Percentiles rank a stretch among this genome's conserved stretches.
Conservation (phyloP, 2,113 vertebrate species). For the Sitta europaea region DNA sequence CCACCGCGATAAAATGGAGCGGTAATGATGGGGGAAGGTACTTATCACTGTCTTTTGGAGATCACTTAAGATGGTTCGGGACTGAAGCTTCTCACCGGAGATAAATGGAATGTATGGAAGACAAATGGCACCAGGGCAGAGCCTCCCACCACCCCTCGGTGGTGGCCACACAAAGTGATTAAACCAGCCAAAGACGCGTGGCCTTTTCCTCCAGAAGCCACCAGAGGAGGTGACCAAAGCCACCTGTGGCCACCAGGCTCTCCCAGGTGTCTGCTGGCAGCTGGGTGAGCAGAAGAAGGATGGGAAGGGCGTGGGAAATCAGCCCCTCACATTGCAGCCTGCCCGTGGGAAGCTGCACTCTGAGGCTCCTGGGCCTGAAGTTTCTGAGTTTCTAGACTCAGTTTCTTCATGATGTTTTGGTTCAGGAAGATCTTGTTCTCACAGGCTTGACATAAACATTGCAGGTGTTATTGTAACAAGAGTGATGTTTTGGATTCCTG, state of each 20-base stretch:
- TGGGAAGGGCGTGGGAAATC: not conserved
- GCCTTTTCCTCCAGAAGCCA: not conserved
- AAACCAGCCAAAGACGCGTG: rapidly evolving
- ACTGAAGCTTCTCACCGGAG: slow-evolving; percentile 64
- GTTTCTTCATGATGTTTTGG: too few relatives aligned
- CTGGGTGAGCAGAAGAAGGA: not conserved
- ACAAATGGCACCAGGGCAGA: slow-evolving; percentile 25
- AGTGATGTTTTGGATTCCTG: too few relatives aligned
- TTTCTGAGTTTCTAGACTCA: too few relatives aligned
- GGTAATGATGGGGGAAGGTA: slow-evolving; percentile 71
- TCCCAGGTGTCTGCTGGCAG: not conserved
- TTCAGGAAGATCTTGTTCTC: too few relatives aligned
- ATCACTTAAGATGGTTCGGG: slow-evolving; percentile 70
- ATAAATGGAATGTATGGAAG: slow-evolving; percentile 63
- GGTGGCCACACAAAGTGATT: rapidly evolving
- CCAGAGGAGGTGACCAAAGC: not conserved
- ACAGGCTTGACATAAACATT: too few relatives aligned
- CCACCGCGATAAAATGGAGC: slow-evolving; percentile 69
- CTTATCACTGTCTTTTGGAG: slow-evolving; percentile 72
- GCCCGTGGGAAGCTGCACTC: not conserved
- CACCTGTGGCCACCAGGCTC: not conserved
- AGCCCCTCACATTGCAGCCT: not conserved
- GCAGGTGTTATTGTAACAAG: too few relatives aligned
- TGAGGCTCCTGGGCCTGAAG: too few relatives aligned
- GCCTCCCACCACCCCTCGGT: not conserved